Evolutionary conservation across 2,888 invertebrate genomes (phyloP).

Genomic region (Zootermopsis nevadensis): DNA sequence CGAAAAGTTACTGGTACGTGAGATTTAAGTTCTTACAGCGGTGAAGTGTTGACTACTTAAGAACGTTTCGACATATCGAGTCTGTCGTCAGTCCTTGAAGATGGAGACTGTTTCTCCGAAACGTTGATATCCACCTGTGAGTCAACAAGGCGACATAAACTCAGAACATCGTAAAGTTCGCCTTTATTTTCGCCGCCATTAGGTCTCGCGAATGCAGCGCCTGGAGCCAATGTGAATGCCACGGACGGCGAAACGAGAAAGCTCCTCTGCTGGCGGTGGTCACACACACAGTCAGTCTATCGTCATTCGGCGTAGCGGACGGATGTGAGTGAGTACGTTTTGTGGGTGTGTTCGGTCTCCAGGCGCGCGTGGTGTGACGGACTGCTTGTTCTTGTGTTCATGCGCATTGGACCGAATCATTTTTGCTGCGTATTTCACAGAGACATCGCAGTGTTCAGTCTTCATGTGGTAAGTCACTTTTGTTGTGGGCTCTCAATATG

Average conservation of each 20-base stretch:
- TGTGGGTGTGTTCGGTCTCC: background rate
- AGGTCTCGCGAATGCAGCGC: background rate
- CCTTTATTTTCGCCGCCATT: background rate
- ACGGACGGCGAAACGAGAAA: too few relatives aligned
- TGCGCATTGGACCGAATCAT: background rate
- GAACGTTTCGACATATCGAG: too few relatives aligned
- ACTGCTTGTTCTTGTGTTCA: background rate
- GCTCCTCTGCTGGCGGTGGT: background rate
- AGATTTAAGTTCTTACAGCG: too few relatives aligned
- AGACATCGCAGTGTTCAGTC: background rate
- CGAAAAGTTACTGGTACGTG: too few relatives aligned
- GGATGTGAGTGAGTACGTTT: background rate
- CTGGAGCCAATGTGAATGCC: background rate
- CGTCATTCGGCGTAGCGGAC: background rate
- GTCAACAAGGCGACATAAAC: too few relatives aligned
- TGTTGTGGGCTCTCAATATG: too few relatives aligned
- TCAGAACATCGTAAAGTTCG: too few relatives aligned
- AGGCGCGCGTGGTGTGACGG: background rate
- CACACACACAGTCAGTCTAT: background rate
- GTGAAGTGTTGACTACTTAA: too few relatives aligned
- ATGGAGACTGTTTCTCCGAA: too few relatives aligned
- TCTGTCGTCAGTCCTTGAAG: too few relatives aligned
- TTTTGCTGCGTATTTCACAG: too few relatives aligned
- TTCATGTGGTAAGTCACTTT: background rate
- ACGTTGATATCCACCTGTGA: too few relatives aligned